Evolutionary conservation across 2,113 vertebrate species (phyloP), one percentile per base, ranked within the genome.

Genomic region (Collichthys lucidus): DNA sequence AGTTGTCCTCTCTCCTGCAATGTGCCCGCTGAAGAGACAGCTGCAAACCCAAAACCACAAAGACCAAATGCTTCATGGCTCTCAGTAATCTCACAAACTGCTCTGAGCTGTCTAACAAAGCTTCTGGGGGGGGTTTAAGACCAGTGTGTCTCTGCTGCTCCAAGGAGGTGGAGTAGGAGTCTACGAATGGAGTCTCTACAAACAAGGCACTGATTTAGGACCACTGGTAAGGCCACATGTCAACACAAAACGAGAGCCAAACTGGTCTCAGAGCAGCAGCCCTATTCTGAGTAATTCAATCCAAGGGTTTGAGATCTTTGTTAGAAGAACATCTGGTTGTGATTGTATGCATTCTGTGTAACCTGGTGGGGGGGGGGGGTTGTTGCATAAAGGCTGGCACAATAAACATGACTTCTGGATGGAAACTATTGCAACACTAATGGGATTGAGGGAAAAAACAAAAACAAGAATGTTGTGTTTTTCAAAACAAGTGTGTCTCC

Each of bases 81-180:
- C 1, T 16, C 1, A 15, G 5, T 40, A 3, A 24, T 24, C 29
- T 24, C 15, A 0, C 15, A 24, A 49, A 24, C 26, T 2, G 31
- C 0, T 7, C 55, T 31, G 49, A 11, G 31, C 55, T 47, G 71
- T 17, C 49, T 11, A 3, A 63, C 8, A 52, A 53, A 78, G 42
- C 20, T 46, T 53, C 3, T 11, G 15, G 35, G 63, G 55, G 9
- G 63, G 55, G 9, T 72, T 46, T 64, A 20, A 31, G 0, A 57
- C 11, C 29, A 49, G n/a, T 40, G 29, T 7, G 49, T 68, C 6
- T 46, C 11, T 59, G 35, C 46, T 79, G 42, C 49, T 29, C n/a
- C 52, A 0, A 29, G 87, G 87, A 87, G 90, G 90, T 70, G 91
- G 89, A 88, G 91, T 40, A 52, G 0, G 19, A 82, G 57, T 84